phyloP scores from a whole-genome alignment of 2,113 vertebrate species.

The Eclectus roratus region DNA sequence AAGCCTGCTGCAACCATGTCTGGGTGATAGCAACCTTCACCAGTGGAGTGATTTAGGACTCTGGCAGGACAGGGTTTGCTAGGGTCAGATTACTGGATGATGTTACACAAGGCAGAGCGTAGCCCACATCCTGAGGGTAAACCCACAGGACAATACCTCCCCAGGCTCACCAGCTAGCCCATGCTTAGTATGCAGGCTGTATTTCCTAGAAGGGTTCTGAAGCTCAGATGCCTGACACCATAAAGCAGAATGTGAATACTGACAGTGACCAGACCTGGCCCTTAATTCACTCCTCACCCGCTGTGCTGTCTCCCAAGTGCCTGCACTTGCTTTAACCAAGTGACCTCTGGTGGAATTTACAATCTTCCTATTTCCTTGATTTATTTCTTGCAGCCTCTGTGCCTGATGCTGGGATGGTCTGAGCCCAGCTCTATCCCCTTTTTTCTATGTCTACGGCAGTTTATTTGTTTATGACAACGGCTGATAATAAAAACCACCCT shows the following conservation, averaged over 20 bases:
- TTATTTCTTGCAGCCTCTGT: neutral
- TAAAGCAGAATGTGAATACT: neutral
- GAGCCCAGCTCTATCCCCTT: neutral
- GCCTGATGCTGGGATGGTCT: neutral
- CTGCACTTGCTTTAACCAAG: slow-evolving; percentile 38
- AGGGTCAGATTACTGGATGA: neutral
- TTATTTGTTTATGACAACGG: slow-evolving; percentile 51
- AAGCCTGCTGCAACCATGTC: neutral
- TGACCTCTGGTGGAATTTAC: slow-evolving; percentile 31
- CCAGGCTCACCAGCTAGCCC: neutral
- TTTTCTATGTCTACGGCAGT: neutral
- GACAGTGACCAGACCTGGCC: neutral
- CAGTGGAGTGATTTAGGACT: neutral
- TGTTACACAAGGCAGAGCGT: neutral
- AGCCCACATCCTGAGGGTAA: neutral
- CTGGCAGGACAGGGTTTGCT: neutral
- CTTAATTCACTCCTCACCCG: neutral
- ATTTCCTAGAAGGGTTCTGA: neutral
- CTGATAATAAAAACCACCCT: slow-evolving; percentile 13
- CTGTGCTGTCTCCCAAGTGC: neutral
- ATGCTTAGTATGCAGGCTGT: neutral
- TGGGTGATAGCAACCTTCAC: neutral
- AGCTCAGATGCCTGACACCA: neutral
- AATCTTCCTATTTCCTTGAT: neutral
- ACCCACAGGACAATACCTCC: neutral